Conservation (phyloP, 2,113 vertebrate species). For the Lophotis ruficrista region DNA sequence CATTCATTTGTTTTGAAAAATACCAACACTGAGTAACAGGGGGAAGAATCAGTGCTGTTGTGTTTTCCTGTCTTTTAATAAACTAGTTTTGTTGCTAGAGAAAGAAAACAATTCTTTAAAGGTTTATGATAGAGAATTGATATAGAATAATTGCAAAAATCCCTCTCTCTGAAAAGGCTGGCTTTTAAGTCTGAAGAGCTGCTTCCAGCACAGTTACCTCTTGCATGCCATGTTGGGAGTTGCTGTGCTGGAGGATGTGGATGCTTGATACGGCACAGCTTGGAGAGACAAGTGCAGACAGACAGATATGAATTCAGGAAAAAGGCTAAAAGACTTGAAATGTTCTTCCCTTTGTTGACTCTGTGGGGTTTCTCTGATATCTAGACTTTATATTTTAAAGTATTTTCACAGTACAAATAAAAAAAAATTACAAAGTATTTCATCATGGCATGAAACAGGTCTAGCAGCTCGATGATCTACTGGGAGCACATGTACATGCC, state of each 20-base stretch:
- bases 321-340: background rate
- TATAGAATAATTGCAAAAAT: background rate
- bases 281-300: background rate
- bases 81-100: background rate
- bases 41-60: background rate
- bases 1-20: background rate
- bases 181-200: background rate
- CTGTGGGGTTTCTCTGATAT: background rate
- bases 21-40: accelerated
- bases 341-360: background rate
- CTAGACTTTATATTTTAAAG: background rate
- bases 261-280: background rate
- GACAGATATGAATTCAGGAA: background rate
- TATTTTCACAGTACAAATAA: background rate
- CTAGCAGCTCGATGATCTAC: accelerated
- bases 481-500: background rate
- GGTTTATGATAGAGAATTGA: background rate
- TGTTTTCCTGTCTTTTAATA: background rate
- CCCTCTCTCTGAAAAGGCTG: background rate
- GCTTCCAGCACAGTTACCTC: background rate
- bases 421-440: accelerated
- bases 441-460: background rate
- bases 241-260: background rate
- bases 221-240: background rate
- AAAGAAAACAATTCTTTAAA: background rate